phyloP scores from a whole-genome alignment of 2,888 invertebrate genomes.

The Acanthopleura granulata region DNA sequence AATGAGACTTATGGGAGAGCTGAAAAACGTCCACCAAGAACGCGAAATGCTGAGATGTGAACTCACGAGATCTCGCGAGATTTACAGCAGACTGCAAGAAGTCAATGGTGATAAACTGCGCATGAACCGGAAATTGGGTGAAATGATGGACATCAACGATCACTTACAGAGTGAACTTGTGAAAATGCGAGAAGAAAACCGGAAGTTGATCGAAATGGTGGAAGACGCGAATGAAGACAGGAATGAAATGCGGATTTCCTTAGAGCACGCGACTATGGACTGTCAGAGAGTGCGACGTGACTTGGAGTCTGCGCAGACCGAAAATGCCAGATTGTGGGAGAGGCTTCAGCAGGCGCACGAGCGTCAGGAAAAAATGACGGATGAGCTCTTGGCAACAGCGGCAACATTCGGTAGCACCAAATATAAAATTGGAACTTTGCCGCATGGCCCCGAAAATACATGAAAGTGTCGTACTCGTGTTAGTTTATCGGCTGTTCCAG shows the following conservation, averaged over 20 bases:
- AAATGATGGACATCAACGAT: conserved; percentile 11
- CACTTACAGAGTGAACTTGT: background rate
- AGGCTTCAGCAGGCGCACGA: conserved; percentile 11
- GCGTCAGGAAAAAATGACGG: background rate
- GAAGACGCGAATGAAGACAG: conserved; percentile 8
- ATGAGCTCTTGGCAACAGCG: background rate
- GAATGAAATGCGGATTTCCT: background rate
- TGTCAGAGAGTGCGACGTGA: background rate
- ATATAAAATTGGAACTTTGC: too few relatives aligned
- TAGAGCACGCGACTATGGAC: background rate
- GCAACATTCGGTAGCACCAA: background rate
- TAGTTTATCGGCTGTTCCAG: too few relatives aligned
- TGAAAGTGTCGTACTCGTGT: too few relatives aligned
- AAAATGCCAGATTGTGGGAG: background rate
- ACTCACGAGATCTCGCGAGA: background rate
- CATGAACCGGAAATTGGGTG: background rate
- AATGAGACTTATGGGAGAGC: background rate
- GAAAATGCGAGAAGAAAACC: conserved; percentile 5
- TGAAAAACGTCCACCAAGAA: background rate
- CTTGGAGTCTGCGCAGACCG: background rate
- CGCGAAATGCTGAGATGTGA: background rate
- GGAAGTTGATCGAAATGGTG: conserved; percentile 16
- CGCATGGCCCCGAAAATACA: too few relatives aligned
- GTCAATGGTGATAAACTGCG: conserved; percentile 11
- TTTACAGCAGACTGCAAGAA: background rate